Conservation (phyloP, 2,888 invertebrate species). For the Leucoma salicis region DNA sequence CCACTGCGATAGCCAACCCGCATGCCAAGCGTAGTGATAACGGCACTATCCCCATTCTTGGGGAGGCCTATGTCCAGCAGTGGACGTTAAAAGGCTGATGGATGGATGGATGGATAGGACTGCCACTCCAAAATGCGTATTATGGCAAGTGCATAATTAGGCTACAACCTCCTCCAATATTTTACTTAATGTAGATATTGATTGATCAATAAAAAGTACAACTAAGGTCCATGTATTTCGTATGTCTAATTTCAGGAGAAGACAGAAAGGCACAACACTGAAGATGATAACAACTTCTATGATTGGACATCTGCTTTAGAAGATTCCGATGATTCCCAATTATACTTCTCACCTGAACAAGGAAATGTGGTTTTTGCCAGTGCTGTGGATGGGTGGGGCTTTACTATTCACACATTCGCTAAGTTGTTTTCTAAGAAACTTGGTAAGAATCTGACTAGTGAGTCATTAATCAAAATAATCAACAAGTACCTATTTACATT, state of each 20-base stretch:
- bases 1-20: too few species aligned
- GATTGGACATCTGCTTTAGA: slow-evolving; percentile 92
- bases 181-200: too few species aligned
- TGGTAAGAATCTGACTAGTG: slow-evolving; percentile 48
- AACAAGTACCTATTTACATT: not conserved
- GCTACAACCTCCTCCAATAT: too few species aligned
- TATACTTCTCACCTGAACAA: slow-evolving; percentile 96
- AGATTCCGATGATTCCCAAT: slow-evolving; percentile 90
- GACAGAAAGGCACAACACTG: slow-evolving; percentile 40
- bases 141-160: too few species aligned
- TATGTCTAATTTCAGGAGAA: slow-evolving; percentile 40
- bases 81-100: too few species aligned
- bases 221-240: not conserved
- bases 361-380: slow-evolving; percentile 99
- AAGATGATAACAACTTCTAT: slow-evolving; percentile 69
- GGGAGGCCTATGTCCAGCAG: too few species aligned
- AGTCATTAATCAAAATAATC: not conserved
- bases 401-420: slow-evolving; percentile 91
- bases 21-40: too few species aligned
- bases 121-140: too few species aligned
- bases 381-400: slow-evolving; percentile 96
- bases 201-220: too few species aligned
- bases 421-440: slow-evolving; percentile 88
- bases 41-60: too few species aligned
- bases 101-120: too few species aligned